Evolutionary conservation across 2,888 invertebrate genomes (phyloP), one percentile per base, ranked within the genome.

Genomic region (Eupithecia exiguata): DNA sequence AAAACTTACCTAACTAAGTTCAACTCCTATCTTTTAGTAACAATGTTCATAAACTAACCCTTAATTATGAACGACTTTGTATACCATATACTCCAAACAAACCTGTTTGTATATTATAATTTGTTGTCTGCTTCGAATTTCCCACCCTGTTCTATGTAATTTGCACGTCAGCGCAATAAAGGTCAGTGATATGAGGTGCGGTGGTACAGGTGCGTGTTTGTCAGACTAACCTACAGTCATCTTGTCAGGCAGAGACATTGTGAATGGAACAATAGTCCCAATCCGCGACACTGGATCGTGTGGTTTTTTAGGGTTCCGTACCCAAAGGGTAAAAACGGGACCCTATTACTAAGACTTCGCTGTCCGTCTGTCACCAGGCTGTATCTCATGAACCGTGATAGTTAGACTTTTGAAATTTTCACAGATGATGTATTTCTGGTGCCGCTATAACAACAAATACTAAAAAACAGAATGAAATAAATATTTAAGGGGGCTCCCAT

Each of bases 91-190:
- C 10, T 21, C 18, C 38, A 38, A 38, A 7, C 38, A 38, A 38
- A 65, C 65, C 65, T 12, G 65, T 36, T 65, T 38, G 36, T 65
- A 38, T 62, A 38, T 63, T 18, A n/a, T 36, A 65, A 36, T n/a
- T 18, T 63, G n/a, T n/a, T 35, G 35, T 35, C 38, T 65, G 38
- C n/a, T 36, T 62, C 30, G 12, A 62, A 38, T 38, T 38, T 65
- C 71, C 62, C 58, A 30, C 71, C 67, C 62, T n/a, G 65, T 46
- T 73, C 74, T 71, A 80, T 76, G 69, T 78, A 77, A 76, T 77
- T 73, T 43, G 36, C 69, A 61, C 53, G 70, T 74, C 72, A 72
- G 63, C 69, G 21, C 53, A 62, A 30, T 30, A 30, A 30, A 30
- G 1, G 30, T 3, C 30, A 58, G 30, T 38, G 70, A 63, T 66